Evolutionary conservation across 2,797 vertebrate genomes (phyloP).

Genomic region (Lutjanus argentimaculatus): DNA sequence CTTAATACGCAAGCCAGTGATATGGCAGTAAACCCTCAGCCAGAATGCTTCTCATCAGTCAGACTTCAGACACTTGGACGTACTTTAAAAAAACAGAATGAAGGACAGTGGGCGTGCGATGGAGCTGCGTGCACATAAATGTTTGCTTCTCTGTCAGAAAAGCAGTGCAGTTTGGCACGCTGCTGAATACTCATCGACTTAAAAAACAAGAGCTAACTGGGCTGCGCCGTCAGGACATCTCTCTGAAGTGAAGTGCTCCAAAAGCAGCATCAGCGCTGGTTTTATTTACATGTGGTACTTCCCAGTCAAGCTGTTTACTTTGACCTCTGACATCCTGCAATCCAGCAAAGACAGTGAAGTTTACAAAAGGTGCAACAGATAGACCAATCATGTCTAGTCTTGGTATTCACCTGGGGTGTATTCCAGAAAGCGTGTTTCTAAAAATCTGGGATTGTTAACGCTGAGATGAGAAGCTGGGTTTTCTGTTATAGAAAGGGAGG

Average conservation of each 20-base stretch:
- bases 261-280: slow-evolving; percentile 17
- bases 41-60: slow-evolving; percentile 8
- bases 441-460: no score
- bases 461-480: no score
- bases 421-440: no score
- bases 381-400: neutral
- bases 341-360: slow-evolving; percentile 15
- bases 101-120: neutral
- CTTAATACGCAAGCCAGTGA: slow-evolving; percentile 27
- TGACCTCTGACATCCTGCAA: slow-evolving; percentile 3
- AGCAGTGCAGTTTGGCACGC: neutral
- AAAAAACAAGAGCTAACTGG: slow-evolving; percentile 23
- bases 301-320: slow-evolving; percentile 26
- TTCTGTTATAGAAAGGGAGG: no score
- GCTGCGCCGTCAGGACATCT: slow-evolving; percentile 5
- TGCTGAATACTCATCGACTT: neutral
- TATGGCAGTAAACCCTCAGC: neutral
- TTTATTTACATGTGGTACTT: slow-evolving; percentile 7
- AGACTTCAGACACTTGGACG: slow-evolving; percentile 16
- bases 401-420: no score
- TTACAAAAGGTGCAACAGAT: neutral
- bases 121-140: slow-evolving; percentile 20
- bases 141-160: slow-evolving; percentile 36
- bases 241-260: slow-evolving; percentile 27
- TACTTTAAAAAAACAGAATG: neutral